phyloP scores from a whole-genome alignment of 2,113 vertebrate genomes.

The Periophthalmus modestus region DNA sequence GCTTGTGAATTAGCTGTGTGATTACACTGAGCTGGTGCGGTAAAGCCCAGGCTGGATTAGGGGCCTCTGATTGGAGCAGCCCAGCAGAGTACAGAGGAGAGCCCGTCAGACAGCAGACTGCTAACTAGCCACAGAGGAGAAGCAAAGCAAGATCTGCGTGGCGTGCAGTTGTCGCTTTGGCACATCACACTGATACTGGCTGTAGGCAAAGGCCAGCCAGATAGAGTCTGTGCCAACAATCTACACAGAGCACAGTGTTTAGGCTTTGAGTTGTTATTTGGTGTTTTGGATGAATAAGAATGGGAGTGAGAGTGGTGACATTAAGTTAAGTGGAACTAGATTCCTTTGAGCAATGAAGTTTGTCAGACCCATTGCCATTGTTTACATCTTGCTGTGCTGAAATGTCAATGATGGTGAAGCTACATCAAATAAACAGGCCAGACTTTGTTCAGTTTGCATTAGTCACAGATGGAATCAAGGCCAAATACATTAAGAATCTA shows the following conservation, averaged over 20 bases:
- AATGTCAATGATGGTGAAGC: slow-evolving; percentile 45
- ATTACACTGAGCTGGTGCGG: slow-evolving; percentile 77
- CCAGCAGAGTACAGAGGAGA: slow-evolving; percentile 62
- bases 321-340: slow-evolving; percentile 64
- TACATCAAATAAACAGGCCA: slow-evolving; percentile 14
- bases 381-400: slow-evolving; percentile 38
- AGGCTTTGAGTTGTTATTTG: slow-evolving; percentile 67
- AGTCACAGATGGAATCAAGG: background rate
- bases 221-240: slow-evolving; percentile 59
- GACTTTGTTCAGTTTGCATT: background rate
- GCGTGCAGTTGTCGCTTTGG: slow-evolving; percentile 65
- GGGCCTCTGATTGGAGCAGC: slow-evolving; percentile 68
- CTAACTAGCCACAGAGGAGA: slow-evolving; percentile 62
- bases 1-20: slow-evolving; percentile 77
- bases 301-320: slow-evolving; percentile 49
- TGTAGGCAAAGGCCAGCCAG: slow-evolving; percentile 73
- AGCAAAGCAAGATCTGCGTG: slow-evolving; percentile 42
- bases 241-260: slow-evolving; percentile 55
- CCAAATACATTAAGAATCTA: background rate
- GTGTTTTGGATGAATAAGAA: slow-evolving; percentile 61
- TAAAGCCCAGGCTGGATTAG: slow-evolving; percentile 73
- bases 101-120: slow-evolving; percentile 34
- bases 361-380: slow-evolving; percentile 50
- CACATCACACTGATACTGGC: slow-evolving; percentile 66
- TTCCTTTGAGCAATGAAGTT: slow-evolving; percentile 56